Evolutionary conservation across 2,797 vertebrate species (phyloP), one percentile per base, ranked within the genome.

Genomic region (Gallinago stenura): DNA sequence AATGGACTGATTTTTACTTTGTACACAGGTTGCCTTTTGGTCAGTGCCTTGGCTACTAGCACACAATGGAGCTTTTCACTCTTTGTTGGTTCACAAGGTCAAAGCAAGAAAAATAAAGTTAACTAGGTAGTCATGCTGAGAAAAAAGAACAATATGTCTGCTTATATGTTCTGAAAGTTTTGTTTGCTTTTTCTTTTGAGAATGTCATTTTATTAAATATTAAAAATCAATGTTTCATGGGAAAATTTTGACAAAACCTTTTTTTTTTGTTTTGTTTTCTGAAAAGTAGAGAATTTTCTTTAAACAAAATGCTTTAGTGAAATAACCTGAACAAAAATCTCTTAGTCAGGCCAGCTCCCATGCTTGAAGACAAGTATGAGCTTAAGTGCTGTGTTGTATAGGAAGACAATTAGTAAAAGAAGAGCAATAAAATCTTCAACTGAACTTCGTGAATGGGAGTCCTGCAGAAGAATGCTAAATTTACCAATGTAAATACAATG

Each of bases 401-500:
- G 26, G 31, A 82, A 73, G 41, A 45, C 5, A 65, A 68, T 68
- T 82, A 25, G 51, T 70, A 12, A n/a, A 41, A 83, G 71, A 71
- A 90, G 25, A 81, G 24, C 18, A 71, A 15, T 75, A 65, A 92
- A 94, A 68, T 50, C 69, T 89, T 71, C 61, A 53, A 68, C 41
- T 24, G 33, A 89, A 80, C 31, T 83, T 80, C 39, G 33, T 91
- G 88, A 95, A 94, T 90, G 61, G 50, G 33, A 82, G 7, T 72
- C 21, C 21, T 62, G 18, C n/a, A 62, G 76, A 88, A 81, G 33
- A 93, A 93, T 56, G 58, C 3, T 66, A 76, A 45, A 72, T 84
- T 90, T 93, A 46, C n/a, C 80, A 94, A 41, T 39, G 73, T 86
- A 96, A 95, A 95, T 86, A 83, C 16, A 69, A 22, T 30, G 35